phyloP scores from a whole-genome alignment of 2,113 vertebrate species.

The Pontoporia blainvillei region DNA sequence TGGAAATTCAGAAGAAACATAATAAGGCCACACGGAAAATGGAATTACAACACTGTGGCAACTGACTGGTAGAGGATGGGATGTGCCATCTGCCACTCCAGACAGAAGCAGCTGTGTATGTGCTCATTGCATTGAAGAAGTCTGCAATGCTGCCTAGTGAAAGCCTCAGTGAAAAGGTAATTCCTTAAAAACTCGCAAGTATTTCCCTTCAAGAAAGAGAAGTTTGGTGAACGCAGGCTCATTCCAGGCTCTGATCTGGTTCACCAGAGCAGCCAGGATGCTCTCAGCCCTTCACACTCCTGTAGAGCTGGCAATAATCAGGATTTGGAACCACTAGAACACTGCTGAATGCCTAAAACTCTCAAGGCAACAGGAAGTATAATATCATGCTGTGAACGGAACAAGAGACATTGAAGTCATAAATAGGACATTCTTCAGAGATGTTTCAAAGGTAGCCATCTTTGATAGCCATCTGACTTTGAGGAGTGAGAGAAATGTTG shows the following conservation, averaged over 20 bases:
- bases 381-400: background rate
- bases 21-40: background rate
- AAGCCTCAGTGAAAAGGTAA: background rate
- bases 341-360: background rate
- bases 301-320: background rate
- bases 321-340: background rate
- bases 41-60: background rate
- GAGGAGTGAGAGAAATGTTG: background rate
- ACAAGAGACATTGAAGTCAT: background rate
- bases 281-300: background rate
- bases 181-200: background rate
- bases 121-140: background rate
- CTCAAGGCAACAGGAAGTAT: background rate
- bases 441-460: background rate
- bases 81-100: background rate
- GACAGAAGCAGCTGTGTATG: no score
- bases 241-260: background rate
- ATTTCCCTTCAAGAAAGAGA: background rate
- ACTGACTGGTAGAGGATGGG: background rate
- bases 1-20: background rate
- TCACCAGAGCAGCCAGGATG: background rate
- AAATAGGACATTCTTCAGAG: background rate
- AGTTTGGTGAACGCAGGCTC: background rate
- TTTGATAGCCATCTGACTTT: no score
- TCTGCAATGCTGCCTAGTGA: background rate